Conservation (phyloP, 92 coral and sea anemone genomes). For the Heliopora coerulea region DNA sequence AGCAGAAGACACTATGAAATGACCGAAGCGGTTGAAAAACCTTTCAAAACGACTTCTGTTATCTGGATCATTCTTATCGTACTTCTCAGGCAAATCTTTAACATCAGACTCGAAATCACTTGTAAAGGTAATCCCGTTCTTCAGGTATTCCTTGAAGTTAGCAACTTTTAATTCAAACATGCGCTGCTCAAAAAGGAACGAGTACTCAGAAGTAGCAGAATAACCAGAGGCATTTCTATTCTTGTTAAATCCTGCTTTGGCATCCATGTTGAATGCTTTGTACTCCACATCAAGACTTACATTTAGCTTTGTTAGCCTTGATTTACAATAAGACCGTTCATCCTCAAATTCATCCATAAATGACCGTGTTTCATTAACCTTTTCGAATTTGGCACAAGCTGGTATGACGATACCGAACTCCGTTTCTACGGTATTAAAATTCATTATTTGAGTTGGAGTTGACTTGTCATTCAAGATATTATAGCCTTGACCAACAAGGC, state of each 20-base stretch:
- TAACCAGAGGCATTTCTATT: neutral
- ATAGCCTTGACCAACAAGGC: slow-evolving; percentile 22
- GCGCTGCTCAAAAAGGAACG: slow-evolving; percentile 10
- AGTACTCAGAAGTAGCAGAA: neutral
- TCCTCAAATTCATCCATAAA: neutral
- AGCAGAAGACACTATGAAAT: slow-evolving; percentile 15
- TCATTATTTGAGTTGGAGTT: slow-evolving; percentile 1
- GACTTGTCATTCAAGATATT: slow-evolving; percentile 16
- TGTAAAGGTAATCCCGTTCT: neutral
- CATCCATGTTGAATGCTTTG: neutral
- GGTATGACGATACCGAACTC: slow-evolving; percentile 13
- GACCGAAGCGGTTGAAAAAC: slow-evolving; percentile 27
- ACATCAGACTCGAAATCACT: slow-evolving; percentile 26
- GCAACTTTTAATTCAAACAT: slow-evolving; percentile 13
- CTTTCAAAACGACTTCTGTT: neutral
- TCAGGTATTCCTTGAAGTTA: neutral
- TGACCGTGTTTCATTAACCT: slow-evolving; percentile 1
- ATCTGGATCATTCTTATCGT: neutral
- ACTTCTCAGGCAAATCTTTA: neutral
- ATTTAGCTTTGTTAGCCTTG: slow-evolving; percentile 2
- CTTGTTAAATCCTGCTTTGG: neutral
- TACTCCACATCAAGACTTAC: neutral
- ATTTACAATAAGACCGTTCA: neutral
- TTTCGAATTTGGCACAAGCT: slow-evolving; percentile 13
- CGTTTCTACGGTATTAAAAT: neutral